phyloP scores from a whole-genome alignment of 2,797 vertebrate genomes.

The Sus cebifrons region DNA sequence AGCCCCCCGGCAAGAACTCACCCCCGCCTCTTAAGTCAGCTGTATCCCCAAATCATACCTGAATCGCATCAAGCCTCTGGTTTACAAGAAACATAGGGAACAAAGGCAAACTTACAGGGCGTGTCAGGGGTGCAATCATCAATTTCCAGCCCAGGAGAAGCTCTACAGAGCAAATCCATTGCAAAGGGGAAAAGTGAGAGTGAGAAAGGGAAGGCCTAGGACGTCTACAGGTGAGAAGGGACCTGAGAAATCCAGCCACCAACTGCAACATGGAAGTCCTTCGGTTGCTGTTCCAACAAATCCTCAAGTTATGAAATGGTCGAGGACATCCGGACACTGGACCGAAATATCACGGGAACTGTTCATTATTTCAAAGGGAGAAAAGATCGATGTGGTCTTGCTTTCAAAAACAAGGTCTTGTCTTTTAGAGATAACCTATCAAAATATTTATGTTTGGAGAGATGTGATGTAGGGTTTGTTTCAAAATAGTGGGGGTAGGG shows the following conservation, averaged over 20 bases:
- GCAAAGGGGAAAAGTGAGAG: not conserved
- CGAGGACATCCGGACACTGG: not conserved
- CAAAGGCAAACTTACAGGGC: not conserved
- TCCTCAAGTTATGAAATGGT: not conserved
- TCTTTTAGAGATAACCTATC: not conserved
- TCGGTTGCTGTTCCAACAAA: not conserved
- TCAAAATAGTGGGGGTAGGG: not conserved
- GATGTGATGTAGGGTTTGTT: not conserved
- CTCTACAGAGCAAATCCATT: not conserved
- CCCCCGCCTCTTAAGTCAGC: no score
- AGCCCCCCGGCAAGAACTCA: not conserved
- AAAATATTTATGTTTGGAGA: not conserved
- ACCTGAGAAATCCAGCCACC: not conserved
- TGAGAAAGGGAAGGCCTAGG: not conserved
- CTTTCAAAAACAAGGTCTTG: not conserved
- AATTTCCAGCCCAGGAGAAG: not conserved
- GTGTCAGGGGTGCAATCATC: no score
- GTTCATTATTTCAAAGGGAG: not conserved
- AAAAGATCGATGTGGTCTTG: not conserved
- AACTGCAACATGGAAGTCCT: not conserved
- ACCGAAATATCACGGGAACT: not conserved
- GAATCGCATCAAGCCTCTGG: not conserved
- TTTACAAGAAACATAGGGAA: not conserved
- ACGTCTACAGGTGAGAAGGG: not conserved
- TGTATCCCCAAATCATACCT: not conserved